Evolutionary conservation across 2,888 invertebrate species (phyloP).

Genomic region (Dynastes maya): DNA sequence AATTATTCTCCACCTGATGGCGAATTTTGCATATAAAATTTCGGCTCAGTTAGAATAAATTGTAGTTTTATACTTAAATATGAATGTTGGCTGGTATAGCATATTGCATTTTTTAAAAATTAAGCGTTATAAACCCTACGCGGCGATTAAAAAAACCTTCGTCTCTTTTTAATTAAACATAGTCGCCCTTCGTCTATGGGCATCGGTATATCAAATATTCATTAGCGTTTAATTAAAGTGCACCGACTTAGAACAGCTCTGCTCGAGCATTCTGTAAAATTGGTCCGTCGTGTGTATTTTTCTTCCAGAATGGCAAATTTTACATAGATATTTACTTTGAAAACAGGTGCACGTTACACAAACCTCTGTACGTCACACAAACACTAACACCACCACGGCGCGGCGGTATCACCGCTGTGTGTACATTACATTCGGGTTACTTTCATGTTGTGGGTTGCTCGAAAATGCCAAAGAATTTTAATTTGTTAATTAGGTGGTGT

Average conservation of each 20-base stretch:
- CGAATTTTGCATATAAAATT: too few relatives aligned
- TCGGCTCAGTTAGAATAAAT: too few relatives aligned
- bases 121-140: too few relatives aligned
- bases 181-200: too few relatives aligned
- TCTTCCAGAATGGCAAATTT: background rate
- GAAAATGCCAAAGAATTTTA: background rate
- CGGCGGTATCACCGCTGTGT: background rate
- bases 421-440: slow-evolving; percentile 3
- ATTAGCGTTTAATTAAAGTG: background rate
- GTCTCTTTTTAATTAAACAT: too few relatives aligned
- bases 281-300: background rate
- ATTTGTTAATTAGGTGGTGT: background rate
- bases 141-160: too few relatives aligned
- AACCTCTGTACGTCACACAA: background rate
- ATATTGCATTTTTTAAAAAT: too few relatives aligned
- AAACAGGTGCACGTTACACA: slow-evolving; percentile 25
- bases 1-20: too few relatives aligned
- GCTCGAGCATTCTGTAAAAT: slow-evolving; percentile 17
- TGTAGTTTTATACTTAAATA: too few relatives aligned
- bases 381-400: background rate
- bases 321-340: slow-evolving; percentile 29
- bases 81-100: too few relatives aligned
- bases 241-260: background rate
- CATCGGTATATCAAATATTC: background rate
- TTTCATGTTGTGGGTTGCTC: background rate